phyloP scores from a whole-genome alignment of 2,113 vertebrate species.

The Todiramphus saurophagus region DNA sequence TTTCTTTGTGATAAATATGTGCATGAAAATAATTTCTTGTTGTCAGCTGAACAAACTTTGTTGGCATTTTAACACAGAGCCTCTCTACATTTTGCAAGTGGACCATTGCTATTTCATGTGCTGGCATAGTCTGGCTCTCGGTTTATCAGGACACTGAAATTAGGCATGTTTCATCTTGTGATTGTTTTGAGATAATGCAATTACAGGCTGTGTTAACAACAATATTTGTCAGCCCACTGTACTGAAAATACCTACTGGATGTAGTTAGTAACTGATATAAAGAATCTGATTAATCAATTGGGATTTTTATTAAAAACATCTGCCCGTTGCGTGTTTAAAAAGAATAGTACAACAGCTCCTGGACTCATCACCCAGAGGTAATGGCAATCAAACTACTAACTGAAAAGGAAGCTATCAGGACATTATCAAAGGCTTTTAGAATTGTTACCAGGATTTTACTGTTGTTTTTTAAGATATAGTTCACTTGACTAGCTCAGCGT shows the following conservation, averaged over 20 bases:
- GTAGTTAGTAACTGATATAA: background rate
- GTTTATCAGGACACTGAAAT: background rate
- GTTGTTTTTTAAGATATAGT: background rate
- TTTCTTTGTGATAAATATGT: background rate
- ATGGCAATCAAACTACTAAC: background rate
- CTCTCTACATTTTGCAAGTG: background rate
- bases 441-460: background rate
- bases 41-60: background rate
- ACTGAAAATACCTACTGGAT: background rate
- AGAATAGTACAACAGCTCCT: background rate
- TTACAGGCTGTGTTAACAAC: background rate
- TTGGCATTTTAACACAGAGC: background rate
- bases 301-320: background rate
- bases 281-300: background rate
- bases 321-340: background rate
- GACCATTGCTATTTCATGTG: background rate
- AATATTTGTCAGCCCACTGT: background rate
- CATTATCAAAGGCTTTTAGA: background rate
- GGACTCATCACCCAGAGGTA: background rate
- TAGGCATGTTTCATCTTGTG: background rate
- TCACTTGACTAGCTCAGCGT: background rate
- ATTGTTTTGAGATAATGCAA: background rate
- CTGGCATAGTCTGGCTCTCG: background rate
- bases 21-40: background rate
- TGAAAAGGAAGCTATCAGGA: background rate